A percentile compares a stretch with the other conserved stretches of the same genome.
These are phyloP conservation scores for Zenarchopterus dispar DNA, from an alignment of 2,797 vertebrate species.

Conservation along the genomic window DNA sequence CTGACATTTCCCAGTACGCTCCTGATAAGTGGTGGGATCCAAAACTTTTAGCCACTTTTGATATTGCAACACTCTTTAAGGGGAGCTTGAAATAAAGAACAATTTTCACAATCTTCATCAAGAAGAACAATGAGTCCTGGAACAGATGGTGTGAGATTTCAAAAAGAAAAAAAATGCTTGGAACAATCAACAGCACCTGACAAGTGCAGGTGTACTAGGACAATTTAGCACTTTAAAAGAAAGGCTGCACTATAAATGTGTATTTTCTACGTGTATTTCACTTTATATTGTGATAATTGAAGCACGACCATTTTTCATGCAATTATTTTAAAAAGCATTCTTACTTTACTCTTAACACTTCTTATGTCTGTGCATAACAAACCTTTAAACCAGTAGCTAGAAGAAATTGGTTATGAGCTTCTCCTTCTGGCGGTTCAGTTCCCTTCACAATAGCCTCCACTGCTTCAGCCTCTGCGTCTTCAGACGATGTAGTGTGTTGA, in stretches of 20 bases:
- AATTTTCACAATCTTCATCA: conserved; percentile 7
- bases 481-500: conserved; percentile 50
- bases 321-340: neutral
- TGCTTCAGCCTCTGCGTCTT: conserved; percentile 36
- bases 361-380: neutral
- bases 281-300: neutral
- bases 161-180: conserved; percentile 6
- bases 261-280: neutral
- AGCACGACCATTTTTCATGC: neutral
- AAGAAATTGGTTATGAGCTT: conserved; percentile 21
- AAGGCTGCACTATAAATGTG: neutral
- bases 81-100: neutral
- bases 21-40: no score
- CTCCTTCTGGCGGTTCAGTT: conserved; percentile 28
- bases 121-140: neutral
- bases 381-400: conserved; percentile 2
- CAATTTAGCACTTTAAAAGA: conserved; percentile 1
- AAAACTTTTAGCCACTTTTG: no score
- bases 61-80: no score
- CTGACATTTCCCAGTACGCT: no score
- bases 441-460: conserved; percentile 25
- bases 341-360: neutral
- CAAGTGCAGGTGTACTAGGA: neutral
- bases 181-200: conserved; percentile 6
- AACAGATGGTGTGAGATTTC: conserved; percentile 24